Evolutionary conservation across 2,888 invertebrate genomes (phyloP).

Genomic region (Drosophila peninsularis): DNA sequence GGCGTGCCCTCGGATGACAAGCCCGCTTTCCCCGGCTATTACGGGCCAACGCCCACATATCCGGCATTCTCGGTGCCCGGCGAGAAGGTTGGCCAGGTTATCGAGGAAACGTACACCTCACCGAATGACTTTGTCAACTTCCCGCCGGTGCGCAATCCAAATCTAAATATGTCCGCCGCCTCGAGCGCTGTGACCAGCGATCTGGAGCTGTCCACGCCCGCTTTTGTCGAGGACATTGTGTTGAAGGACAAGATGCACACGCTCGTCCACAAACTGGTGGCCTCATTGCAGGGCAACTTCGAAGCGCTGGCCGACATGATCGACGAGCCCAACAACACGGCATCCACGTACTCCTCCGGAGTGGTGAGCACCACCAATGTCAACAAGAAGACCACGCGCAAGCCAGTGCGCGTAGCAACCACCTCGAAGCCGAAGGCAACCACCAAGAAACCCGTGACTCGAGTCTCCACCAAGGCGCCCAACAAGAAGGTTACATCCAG

Average conservation of each 20-base stretch:
- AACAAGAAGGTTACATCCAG: slow-evolving; percentile 72
- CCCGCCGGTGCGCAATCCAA: slow-evolving; percentile 93
- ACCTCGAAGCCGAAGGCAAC: slow-evolving; percentile 76
- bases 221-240: slow-evolving; percentile 90
- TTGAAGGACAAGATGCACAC: slow-evolving; percentile 92
- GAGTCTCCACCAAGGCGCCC: slow-evolving; percentile 78
- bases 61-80: slow-evolving; percentile 83
- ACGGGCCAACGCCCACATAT: slow-evolving; percentile 83
- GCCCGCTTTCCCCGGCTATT: slow-evolving; percentile 83
- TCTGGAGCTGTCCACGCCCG: slow-evolving; percentile 90
- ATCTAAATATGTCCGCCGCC: slow-evolving; percentile 89
- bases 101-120: slow-evolving; percentile 87
- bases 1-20: slow-evolving; percentile 81
- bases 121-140: slow-evolving; percentile 91
- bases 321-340: slow-evolving; percentile 85
- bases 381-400: slow-evolving; percentile 78
- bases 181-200: slow-evolving; percentile 86
- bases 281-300: slow-evolving; percentile 93
- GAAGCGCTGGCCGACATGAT: slow-evolving; percentile 92
- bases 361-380: slow-evolving; percentile 53
- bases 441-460: slow-evolving; percentile 82
- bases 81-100: slow-evolving; percentile 71
- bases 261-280: slow-evolving; percentile 93
- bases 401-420: slow-evolving; percentile 66
- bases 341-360: slow-evolving; percentile 64